These are phyloP conservation scores for Eucriotettix oculatus DNA, from an alignment of 2,888 invertebrate species.

Conservation along the genomic window DNA sequence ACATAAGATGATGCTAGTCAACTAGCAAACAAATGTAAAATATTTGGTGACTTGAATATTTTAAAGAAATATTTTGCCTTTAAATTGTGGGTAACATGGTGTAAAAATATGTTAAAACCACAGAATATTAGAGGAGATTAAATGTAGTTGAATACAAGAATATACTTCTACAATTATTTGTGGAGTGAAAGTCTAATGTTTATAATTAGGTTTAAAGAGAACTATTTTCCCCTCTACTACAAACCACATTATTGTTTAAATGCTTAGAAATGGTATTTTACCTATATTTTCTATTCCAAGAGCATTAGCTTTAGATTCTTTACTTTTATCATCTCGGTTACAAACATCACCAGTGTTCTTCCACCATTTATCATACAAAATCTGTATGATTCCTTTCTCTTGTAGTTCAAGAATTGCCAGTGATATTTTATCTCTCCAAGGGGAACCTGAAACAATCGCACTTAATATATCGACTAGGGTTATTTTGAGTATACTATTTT, in stretches of 20 bases:
- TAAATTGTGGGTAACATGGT: too few relatives aligned
- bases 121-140: neutral
- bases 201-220: too few relatives aligned
- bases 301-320: slow-evolving; percentile 84
- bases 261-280: slow-evolving; percentile 21
- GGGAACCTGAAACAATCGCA: slow-evolving; percentile 37
- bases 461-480: too few relatives aligned
- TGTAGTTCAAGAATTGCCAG: slow-evolving; percentile 87
- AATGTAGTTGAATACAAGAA: neutral
- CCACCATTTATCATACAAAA: slow-evolving; percentile 97
- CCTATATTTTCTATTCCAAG: slow-evolving; percentile 81
- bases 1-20: too few relatives aligned
- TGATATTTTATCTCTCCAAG: slow-evolving; percentile 94
- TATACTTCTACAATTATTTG: too few relatives aligned
- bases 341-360: slow-evolving; percentile 87
- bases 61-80: too few relatives aligned
- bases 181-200: too few relatives aligned
- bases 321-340: slow-evolving; percentile 70
- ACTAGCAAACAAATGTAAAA: too few relatives aligned
- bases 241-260: neutral
- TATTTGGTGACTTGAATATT: too few relatives aligned
- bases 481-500: too few relatives aligned
- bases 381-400: slow-evolving; percentile 85
- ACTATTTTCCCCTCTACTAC: too few relatives aligned
- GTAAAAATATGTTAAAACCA: too few relatives aligned